Percentiles rank a stretch among this genome's conserved stretches.
These are phyloP conservation scores for Allophyes oxyacanthae DNA, from an alignment of 2,888 invertebrate species.

Conservation along the genomic window DNA sequence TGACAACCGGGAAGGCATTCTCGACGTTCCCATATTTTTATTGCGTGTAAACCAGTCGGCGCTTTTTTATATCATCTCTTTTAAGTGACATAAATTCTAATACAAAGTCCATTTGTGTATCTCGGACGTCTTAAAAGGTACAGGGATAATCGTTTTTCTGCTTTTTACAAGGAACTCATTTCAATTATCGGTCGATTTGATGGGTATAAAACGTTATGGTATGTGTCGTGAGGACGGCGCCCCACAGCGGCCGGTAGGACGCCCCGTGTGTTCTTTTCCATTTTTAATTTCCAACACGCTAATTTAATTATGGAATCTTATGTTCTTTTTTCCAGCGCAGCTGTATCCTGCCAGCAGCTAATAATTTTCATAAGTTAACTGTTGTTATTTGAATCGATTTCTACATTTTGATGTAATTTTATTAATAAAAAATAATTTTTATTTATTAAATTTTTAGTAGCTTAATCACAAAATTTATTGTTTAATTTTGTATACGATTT, in stretches of 20 bases:
- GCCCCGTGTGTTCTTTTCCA: conserved; percentile 72
- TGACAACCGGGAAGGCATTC: conserved; percentile 87
- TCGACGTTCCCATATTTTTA: conserved; percentile 88
- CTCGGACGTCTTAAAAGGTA: conserved; percentile 89
- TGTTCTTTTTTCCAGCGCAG: conserved; percentile 73
- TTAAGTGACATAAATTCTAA: conserved; percentile 89
- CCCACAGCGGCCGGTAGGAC: conserved; percentile 81
- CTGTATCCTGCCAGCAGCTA: conserved; percentile 80
- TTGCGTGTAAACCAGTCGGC: conserved; percentile 88
- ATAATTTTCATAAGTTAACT: conserved; percentile 78
- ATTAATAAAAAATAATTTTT: conserved; percentile 49
- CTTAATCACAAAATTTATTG: conserved; percentile 55
- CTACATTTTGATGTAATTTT: conserved; percentile 57
- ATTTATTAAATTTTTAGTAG: conserved; percentile 54
- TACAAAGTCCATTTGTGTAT: conserved; percentile 89
- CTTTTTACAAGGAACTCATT: conserved; percentile 89
- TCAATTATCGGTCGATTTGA: conserved; percentile 89
- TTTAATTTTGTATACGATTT: conserved; percentile 50
- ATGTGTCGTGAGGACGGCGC: conserved; percentile 85
- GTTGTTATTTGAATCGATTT: conserved; percentile 62
- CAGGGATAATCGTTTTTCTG: conserved; percentile 88
- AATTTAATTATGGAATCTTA: conserved; percentile 86
- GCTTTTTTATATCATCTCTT: conserved; percentile 87
- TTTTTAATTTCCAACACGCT: conserved; percentile 85
- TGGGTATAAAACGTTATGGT: conserved; percentile 85